These are phyloP conservation scores for Apamea anceps DNA, from an alignment of 2,888 invertebrate species.

Conservation along the genomic window DNA sequence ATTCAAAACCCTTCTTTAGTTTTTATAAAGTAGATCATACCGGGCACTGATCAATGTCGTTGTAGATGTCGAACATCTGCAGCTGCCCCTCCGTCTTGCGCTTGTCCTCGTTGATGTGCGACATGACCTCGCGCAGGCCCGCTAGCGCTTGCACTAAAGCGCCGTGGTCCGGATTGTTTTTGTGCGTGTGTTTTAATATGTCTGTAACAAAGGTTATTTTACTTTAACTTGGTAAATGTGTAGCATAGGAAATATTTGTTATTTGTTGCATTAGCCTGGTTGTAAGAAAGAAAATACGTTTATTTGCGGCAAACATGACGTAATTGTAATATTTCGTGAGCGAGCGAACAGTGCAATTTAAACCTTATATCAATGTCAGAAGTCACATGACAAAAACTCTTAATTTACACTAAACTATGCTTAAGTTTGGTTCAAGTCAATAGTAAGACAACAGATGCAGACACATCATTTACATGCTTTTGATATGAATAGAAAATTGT, in stretches of 20 bases:
- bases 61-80: conserved; percentile 99
- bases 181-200: conserved; percentile 97
- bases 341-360: neutral
- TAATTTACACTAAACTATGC: neutral
- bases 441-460: neutral
- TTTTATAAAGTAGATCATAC: conserved; percentile 84
- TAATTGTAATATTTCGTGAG: too few species aligned
- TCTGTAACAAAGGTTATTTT: conserved; percentile 89
- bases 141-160: conserved; percentile 96
- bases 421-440: neutral
- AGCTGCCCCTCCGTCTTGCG: conserved; percentile 98
- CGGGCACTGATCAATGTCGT: conserved; percentile 99
- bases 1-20: neutral
- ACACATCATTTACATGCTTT: neutral
- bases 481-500: neutral
- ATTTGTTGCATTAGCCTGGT: neutral
- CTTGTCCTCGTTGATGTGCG: conserved; percentile 99
- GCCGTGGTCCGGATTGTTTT: conserved; percentile 96
- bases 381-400: neutral
- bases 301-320: too few species aligned
- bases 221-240: neutral
- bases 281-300: too few species aligned
- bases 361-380: neutral
- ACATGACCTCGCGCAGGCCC: conserved; percentile 97
- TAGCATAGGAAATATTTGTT: too few species aligned